Conservation (phyloP, 2,797 vertebrate species). For the Botia almorhae region DNA sequence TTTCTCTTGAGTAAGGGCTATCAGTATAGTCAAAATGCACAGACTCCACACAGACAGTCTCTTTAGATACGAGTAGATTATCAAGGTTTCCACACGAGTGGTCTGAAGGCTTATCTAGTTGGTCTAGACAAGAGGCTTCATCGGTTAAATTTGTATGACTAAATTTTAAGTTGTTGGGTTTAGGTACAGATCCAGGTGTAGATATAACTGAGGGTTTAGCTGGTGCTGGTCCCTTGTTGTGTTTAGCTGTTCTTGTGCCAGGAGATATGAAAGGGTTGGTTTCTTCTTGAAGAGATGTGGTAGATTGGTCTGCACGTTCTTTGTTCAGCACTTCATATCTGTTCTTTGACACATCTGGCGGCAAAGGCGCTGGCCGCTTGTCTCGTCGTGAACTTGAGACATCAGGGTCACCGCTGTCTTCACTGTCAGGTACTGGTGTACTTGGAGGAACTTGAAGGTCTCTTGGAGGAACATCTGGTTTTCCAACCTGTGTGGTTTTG, state of each 20-base stretch:
- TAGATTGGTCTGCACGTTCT: slow-evolving; percentile 21
- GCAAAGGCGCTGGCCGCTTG: slow-evolving; percentile 69
- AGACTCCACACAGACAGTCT: not conserved
- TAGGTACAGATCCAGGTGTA: not conserved
- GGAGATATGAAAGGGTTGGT: slow-evolving; percentile 30
- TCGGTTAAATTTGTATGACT: not conserved
- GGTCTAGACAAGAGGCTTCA: not conserved
- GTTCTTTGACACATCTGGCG: slow-evolving; percentile 58
- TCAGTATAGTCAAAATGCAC: not conserved
- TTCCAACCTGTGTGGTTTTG: not conserved
- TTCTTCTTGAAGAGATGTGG: not conserved
- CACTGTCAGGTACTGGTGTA: too few relatives aligned
- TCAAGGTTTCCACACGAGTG: not conserved
- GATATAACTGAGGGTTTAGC: slow-evolving; percentile 55
- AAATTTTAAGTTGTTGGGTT: not conserved
- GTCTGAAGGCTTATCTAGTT: not conserved
- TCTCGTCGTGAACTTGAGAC: slow-evolving; percentile 45
- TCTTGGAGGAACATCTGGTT: not conserved
- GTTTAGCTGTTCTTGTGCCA: slow-evolving; percentile 38
- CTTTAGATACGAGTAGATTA: not conserved
- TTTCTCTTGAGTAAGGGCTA: not conserved
- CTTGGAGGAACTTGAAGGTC: not conserved
- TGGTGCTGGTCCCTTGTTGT: slow-evolving; percentile 68
- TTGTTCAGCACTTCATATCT: slow-evolving; percentile 37
- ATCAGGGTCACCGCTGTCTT: not conserved